phyloP scores from a whole-genome alignment of 1,140 invertebrate genomes.

The Agraylea sexmaculata region DNA sequence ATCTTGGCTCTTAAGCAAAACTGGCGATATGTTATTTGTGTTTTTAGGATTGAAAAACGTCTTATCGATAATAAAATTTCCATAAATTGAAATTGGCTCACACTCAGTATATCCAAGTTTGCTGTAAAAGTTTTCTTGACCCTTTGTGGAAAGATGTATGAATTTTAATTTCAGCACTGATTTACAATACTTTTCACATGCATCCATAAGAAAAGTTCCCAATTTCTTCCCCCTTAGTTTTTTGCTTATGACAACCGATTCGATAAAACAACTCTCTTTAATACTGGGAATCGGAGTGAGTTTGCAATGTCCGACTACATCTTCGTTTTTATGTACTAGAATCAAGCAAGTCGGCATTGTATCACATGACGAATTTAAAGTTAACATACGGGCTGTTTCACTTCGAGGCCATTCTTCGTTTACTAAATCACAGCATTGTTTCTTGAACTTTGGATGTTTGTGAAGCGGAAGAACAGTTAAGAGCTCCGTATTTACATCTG shows the following conservation, averaged over 20 bases:
- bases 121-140: slow-evolving; percentile 62
- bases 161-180: slow-evolving; percentile 44
- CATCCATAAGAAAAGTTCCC: slow-evolving; percentile 55
- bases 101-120: slow-evolving; percentile 62
- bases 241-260: slow-evolving; percentile 64
- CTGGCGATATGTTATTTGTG: not conserved
- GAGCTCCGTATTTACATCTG: slow-evolving; percentile 14
- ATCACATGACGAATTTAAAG: slow-evolving; percentile 55
- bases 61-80: slow-evolving; percentile 20
- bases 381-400: slow-evolving; percentile 58
- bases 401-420: slow-evolving; percentile 73
- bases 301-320: slow-evolving; percentile 64
- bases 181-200: slow-evolving; percentile 56
- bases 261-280: slow-evolving; percentile 55
- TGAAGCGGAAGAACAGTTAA: slow-evolving; percentile 51
- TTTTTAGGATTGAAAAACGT: slow-evolving; percentile 5
- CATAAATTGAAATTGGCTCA: slow-evolving; percentile 56
- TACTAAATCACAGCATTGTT: slow-evolving; percentile 56
- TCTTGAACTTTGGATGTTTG: slow-evolving; percentile 51
- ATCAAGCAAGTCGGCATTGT: slow-evolving; percentile 58
- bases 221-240: slow-evolving; percentile 55
- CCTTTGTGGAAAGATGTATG: slow-evolving; percentile 63
- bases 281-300: slow-evolving; percentile 53
- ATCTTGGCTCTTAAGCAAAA: not conserved
- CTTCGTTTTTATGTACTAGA: slow-evolving; percentile 43